Evolutionary conservation across 2,113 vertebrate genomes (phyloP).

Genomic region (Leiothrix lutea): DNA sequence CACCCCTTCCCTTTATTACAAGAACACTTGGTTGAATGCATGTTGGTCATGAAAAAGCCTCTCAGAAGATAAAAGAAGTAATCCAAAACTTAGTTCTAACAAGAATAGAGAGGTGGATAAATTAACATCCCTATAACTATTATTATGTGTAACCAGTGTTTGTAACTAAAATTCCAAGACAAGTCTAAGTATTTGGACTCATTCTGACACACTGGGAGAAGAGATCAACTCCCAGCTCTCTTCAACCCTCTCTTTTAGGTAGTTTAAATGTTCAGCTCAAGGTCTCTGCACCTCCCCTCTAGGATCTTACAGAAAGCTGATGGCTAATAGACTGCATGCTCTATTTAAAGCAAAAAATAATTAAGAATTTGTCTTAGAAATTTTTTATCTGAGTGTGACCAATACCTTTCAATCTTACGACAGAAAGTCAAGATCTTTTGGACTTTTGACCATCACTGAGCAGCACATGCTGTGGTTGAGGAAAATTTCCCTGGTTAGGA

Average conservation of each 20-base stretch:
- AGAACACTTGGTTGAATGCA: neutral
- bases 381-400: accelerated
- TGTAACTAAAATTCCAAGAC: neutral
- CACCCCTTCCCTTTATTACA: neutral
- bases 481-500: neutral
- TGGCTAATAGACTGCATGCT: neutral
- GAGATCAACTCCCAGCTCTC: neutral
- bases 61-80: neutral
- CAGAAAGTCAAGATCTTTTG: neutral
- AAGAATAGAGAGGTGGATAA: neutral
- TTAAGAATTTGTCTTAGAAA: neutral
- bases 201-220: neutral
- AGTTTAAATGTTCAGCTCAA: neutral
- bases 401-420: neutral
- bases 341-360: neutral
- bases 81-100: neutral
- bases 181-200: neutral
- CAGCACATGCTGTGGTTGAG: neutral
- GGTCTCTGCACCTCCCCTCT: neutral
- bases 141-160: neutral
- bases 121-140: neutral
- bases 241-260: neutral
- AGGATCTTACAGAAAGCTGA: neutral
- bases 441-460: neutral
- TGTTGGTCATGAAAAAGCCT: neutral